A percentile compares a stretch with the other conserved stretches of the same genome.
Conservation (phyloP, 92 coral and sea anemone species). For the Paragorgia papillata region DNA sequence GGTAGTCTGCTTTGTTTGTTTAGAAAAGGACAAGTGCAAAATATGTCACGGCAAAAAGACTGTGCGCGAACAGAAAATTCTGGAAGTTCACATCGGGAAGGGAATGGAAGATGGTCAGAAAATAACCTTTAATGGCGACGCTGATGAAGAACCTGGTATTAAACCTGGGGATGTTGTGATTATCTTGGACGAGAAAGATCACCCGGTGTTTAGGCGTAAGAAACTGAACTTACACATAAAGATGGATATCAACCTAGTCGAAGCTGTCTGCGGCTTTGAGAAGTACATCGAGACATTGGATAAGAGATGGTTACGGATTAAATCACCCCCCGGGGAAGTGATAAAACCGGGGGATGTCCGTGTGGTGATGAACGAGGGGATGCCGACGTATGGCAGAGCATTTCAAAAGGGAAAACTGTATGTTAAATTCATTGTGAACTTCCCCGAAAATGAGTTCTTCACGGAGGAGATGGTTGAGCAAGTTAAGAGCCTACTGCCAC, state of each 20-base stretch:
- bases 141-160: conserved; percentile 91
- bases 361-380: conserved; percentile 75
- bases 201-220: conserved; percentile 69
- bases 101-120: conserved; percentile 99
- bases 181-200: conserved; percentile 80
- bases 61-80: conserved; percentile 85
- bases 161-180: conserved; percentile 91
- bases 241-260: conserved; percentile 85
- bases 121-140: conserved; percentile 83
- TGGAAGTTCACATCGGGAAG: conserved; percentile 85
- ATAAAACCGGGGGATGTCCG: conserved; percentile 84
- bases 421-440: conserved; percentile 73
- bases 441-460: conserved; percentile 74
- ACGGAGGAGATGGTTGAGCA: conserved; percentile 35
- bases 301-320: conserved; percentile 68
- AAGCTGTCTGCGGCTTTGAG: conserved; percentile 93
- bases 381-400: conserved; percentile 75
- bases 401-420: conserved; percentile 76
- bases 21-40: conserved; percentile 95
- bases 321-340: conserved; percentile 75
- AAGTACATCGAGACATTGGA: conserved; percentile 77
- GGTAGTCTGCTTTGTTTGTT: too few species aligned
- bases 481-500: conserved; percentile 77
- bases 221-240: conserved; percentile 62
- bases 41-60: conserved; percentile 84